Evolutionary conservation across 2,888 invertebrate genomes (phyloP), one percentile per base, ranked within the genome.

Genomic region (Lymantria monacha): DNA sequence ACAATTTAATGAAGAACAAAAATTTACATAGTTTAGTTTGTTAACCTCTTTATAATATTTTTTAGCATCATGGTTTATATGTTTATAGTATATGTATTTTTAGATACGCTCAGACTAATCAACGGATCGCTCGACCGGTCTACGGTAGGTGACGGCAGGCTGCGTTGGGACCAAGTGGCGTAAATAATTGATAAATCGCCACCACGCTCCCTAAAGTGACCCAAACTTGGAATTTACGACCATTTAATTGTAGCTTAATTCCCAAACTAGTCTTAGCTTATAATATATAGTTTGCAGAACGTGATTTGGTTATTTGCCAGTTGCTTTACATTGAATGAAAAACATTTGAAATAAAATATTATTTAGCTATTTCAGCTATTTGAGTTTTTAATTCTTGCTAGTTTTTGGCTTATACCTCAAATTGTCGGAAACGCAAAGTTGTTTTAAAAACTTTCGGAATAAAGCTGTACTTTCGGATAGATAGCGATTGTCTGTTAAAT

Each of bases 161-260:
- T 69, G 75, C 70, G 72, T 70, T 61, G 75, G 79, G 78, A 74
- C 83, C 86, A 77, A 84, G 85, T 79, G 87, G 81, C 88, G 90
- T 88, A 90, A 91, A 91, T 91, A 92, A 92, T 91, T 91, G 92
- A 92, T 90, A 91, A 91, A 92, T 91, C 86, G 90, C 90, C 85
- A 69, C 81, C 77, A 77, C 80, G 81, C 80, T 83, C 85, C 87
- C 87, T 74, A 79, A 78, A 86, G 87, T 86, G 86, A 86, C 87
- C 81, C 80, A 83, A 85, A 87, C 84, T 89, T 79, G 67, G 75
- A 85, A 87, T 88, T 89, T 89, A 89, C 87, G 87, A 83, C 77
- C 88, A 82, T 89, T 89, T 90, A 90, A 90, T 90, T 90, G 89
- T 83, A 85, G 83, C 87, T 88, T 87, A 86, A 89, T 87, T 85